Evolutionary conservation across 2,797 vertebrate species (phyloP), one percentile per base, ranked within the genome.

Genomic region (Muraenolepis orangiensis): DNA sequence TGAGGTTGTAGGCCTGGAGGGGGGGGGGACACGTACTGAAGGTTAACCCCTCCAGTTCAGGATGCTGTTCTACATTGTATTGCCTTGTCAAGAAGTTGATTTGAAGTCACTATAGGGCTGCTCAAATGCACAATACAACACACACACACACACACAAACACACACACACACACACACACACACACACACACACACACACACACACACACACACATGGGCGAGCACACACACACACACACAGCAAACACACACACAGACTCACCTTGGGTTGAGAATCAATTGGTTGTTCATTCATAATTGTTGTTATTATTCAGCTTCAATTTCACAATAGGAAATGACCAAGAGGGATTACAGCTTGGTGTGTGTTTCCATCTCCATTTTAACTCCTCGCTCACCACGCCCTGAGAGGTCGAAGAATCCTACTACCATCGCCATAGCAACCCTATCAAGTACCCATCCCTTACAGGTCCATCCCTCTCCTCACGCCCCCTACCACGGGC

Each of bases 1-100:
- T 97, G 87, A 97, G 93, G 82, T 98, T 95, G 78, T 95, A 98
- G 0, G 97, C 98, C 98, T 99, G 82, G 70, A 46, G 78, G 3
- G 61, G 20, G 20, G 0, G 71, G 26, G 77, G 51, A 42, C 3
- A 29, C 6, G 18, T 71, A 42, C 7, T 30, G 26, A 67, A 61
- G 51, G n/a, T 4, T 10, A 11, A 57, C 8, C 51, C 51, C 51
- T 2, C 38, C 38, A 51, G 46, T 51, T n/a, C 7, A 1, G n/a
- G 46, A 51, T 51, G 20, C 18, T n/a, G 8, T 51, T 6, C 4
- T 1, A 28, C 10, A 1, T 11, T 66, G 61, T 14, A 13, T 64
- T 64, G 23, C 42, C 42, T 4, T 46, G 16, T 46, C 8, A 18
- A 46, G 14, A 46, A 16, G n/a, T n/a, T n/a, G n/a, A n/a, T n/a